These are phyloP conservation scores for Mareca penelope DNA, from an alignment of 2,797 vertebrate species.

Conservation along the genomic window DNA sequence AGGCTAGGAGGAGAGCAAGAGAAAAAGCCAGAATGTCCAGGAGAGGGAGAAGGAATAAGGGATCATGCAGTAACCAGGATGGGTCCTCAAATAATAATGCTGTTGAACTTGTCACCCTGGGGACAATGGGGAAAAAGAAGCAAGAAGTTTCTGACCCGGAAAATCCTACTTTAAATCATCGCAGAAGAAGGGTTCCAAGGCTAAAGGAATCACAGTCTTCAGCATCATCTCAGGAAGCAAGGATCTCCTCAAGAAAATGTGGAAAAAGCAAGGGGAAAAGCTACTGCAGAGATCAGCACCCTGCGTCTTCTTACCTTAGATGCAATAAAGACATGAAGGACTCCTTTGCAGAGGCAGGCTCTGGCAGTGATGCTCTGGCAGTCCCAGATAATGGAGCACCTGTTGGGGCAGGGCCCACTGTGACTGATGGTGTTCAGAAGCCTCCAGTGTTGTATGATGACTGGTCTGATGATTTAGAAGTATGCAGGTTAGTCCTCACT, in stretches of 20 bases:
- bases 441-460: constrained; percentile 69
- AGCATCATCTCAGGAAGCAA: constrained; percentile 51
- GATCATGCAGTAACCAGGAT: constrained; percentile 64
- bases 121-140: constrained; percentile 66
- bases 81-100: constrained; percentile 42
- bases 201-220: constrained; percentile 71
- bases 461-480: constrained; percentile 85
- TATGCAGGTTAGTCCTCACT: constrained; percentile 90
- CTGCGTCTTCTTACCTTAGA: constrained; percentile 59
- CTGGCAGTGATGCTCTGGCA: constrained; percentile 76
- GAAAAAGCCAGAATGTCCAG: constrained; percentile 81
- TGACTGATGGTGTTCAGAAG: constrained; percentile 48
- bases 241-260: constrained; percentile 47
- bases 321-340: constrained; percentile 74
- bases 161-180: constrained; percentile 75
- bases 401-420: constrained; percentile 8
- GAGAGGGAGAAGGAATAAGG: constrained; percentile 77
- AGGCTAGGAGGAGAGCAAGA: constrained; percentile 84
- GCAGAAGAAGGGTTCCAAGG: constrained; percentile 57
- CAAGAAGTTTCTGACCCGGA: constrained; percentile 71
- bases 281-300: constrained; percentile 8
- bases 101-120: constrained; percentile 80
- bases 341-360: constrained; percentile 77
- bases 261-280: constrained; percentile 53
- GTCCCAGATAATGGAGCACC: constrained; percentile 26